Base-by-base conservation (phyloP, 1,140 invertebrate genomes). In the Lanistes nyassanus region DNA sequence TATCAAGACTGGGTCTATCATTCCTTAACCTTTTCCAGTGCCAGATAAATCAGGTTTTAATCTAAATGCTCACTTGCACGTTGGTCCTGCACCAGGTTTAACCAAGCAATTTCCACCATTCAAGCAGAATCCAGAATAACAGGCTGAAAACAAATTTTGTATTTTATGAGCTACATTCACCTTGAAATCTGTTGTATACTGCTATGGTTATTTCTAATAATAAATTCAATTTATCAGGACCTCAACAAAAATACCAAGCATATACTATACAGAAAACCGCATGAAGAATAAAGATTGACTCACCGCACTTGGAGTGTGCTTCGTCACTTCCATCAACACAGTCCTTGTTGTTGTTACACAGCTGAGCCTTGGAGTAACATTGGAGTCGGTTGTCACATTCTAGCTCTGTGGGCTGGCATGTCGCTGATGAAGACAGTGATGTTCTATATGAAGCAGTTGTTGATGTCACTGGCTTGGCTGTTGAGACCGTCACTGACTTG, bases 331-430 rank as follows among this genome's bases (percentile, higher is more conserved):
- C 71, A 69, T 86, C 84, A 31, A 47, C 31, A 75, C 87, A 88
- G 81, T 92, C 91, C 0, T 84, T 86, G 82, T 94, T 93, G 82
- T 95, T 95, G 85, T 95, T 92, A 81, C 94, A 95, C 6, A 83
- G 80, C 67, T 79, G 78, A 16, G 36, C 53, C 4, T 78, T 64
- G n/a, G 77, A 70, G 53, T 86, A 82, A 73, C 87, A 88, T 7
- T 19, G 74, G 6, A 76, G 75, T 29, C 75, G 69, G 21, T 74
- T 74, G 39, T 26, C 31, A 70, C 86, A 87, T 51, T 75, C 71
- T 64, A 82, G 83, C 73, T 84, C 79, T 19, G 31, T 64, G 26
- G 4, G 26, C 36, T 42, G 56, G 58, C 66, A 79, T 47, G 5
- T 6, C 51, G 68, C 76, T 47, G 5, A 16, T 16, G 19, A 47